Evolutionary conservation across 2,113 vertebrate species (phyloP), one percentile per base, ranked within the genome.

Genomic region (Epinephelus fuscoguttatus): DNA sequence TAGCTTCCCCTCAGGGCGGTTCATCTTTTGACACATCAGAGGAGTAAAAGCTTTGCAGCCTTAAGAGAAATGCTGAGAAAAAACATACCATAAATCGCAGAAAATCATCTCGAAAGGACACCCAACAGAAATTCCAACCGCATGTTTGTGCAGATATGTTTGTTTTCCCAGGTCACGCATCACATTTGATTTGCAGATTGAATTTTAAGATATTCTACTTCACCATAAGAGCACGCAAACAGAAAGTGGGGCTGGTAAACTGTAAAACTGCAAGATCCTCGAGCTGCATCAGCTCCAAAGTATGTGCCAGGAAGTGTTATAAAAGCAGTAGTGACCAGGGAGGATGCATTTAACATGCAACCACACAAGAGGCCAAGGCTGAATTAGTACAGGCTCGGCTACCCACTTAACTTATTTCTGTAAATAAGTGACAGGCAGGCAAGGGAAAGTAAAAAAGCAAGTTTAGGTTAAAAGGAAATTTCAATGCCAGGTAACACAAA

Each of bases 331-430:
- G 72, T 73, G 82, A 89, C 57, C 69, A 15, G 42, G 60, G 67
- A 78, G 86, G 71, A 77, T 82, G 76, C 78, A 80, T 84, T 84
- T 81, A 83, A 67, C 33, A 69, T 40, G 79, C 69, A 72, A 70
- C 88, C 88, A 78, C 87, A 80, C 77, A 60, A 49, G 70, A 77
- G 72, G 74, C 40, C 50, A n/a, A 18, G 78, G 52, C 50, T 52
- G 59, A 62, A 62, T 84, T 62, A 81, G 55, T 19, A n/a, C 57
- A 85, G 25, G 53, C 67, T 55, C 27, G 3, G 33, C 82, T 37
- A 49, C 0, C 49, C 50, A 69, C 15, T 47, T 49, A 10, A 75
- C 80, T 82, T 84, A 87, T 88, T 87, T 67, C 86, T 91, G 81
- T 89, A 60, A 80, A 69, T 79, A 67, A 84, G 77, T 80, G 78